Base-by-base conservation (phyloP, 2,888 invertebrate genomes). In the Lathronympha strigana region DNA sequence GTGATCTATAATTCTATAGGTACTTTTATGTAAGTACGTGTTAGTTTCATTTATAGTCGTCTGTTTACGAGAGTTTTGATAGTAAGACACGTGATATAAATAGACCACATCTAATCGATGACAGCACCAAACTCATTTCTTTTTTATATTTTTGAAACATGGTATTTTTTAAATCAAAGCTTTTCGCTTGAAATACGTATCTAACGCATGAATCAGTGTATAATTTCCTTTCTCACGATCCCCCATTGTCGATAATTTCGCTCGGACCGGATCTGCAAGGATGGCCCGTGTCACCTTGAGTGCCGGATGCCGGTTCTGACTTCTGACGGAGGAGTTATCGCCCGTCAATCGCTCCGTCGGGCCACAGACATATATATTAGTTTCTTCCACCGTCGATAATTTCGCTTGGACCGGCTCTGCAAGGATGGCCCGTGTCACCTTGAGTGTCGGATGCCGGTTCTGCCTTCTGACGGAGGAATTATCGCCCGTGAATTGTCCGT, bases 401-500 rank as follows among this genome's bases (percentile, higher is more conserved):
- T 74, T 70, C 77, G 72, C 67, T 72, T 71, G 73, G 83, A 83
- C 84, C 84, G 86, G 86, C 85, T 86, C 85, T 83, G 88, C 86
- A 86, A 88, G 87, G 90, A 90, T 89, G 84, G 83, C 73, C 74
- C 72, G 85, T 86, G 88, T 91, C 90, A 91, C 91, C 90, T 91
- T 90, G 90, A 86, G 81, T 86, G 86, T 89, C 90, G 90, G 91
- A 91, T 88, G 87, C 84, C 86, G 84, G 73, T 80, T 47, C 47
- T 23, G 38, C n/a, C 72, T 81, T 84, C 87, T 84, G 87, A 76
- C 80, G 79, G 70, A 84, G 85, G 77, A 88, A 81, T 84, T 90
- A 90, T 90, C 89, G 89, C 78, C 84, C 88, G 89, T 87, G 90
- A 85, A 90, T 92, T 90, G 89, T 83, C n/a, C n/a, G n/a, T n/a